Evolutionary conservation across 2,888 invertebrate genomes (phyloP), one percentile per base, ranked within the genome.

Genomic region (Drosophila meridionalis): DNA sequence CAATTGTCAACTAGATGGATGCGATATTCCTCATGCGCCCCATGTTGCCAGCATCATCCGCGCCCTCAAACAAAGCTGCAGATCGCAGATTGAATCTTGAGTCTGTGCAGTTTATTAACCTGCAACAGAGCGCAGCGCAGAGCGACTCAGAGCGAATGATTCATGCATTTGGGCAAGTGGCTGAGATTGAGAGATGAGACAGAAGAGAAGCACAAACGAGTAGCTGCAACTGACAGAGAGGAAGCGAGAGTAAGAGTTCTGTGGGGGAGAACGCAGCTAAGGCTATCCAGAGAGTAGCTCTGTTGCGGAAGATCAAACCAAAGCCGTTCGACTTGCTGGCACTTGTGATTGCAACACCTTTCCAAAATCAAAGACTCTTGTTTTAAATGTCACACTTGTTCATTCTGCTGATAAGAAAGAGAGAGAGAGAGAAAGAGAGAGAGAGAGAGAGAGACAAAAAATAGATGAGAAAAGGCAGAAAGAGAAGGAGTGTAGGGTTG

Each of bases 1-100:
- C 88, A 90, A 91, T 91, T 90, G 90, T 85, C 87, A 65, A 53
- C 86, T 86, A 86, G 85, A 86, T 86, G 85, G 88, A 86, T 86
- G 85, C 86, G 85, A 82, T 79, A 85, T 88, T 75, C 61, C 82
- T 76, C 80, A 85, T 83, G 82, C 84, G 84, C 73, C 74, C 74
- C 80, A 20, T 20, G 79, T 75, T 61, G 74, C 43, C 80, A 77
- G 26, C 58, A 38, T 42, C 32, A 42, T 45, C 20, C 4, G 9
- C 26, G 43, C 47, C 38, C 47, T 3, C 60, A n/a, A 48, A 42
- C 45, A 52, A 5, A 9, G n/a, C 42, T 34, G 40, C 28, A 52
- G 30, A 8, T 20, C 32, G 3, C 11, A 34, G 43, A 42, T 52
- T 52, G 34, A 52, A 36, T 52, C 52, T 52, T 36, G 52, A 52